Conservation (phyloP, 2,113 vertebrate species). For the Cardinalis cardinalis region DNA sequence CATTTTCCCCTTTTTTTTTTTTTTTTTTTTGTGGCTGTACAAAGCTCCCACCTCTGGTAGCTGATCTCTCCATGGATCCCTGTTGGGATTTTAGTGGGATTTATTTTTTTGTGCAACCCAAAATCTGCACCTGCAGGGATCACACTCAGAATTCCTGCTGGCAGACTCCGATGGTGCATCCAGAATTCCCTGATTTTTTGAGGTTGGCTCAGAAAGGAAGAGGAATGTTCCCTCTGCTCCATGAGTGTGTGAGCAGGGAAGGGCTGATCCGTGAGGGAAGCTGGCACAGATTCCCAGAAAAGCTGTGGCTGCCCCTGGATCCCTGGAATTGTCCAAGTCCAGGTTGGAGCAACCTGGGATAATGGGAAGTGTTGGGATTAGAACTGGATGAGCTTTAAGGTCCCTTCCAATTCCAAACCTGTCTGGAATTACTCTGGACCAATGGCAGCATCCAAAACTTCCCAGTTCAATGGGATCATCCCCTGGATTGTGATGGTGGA, state of each 20-base stretch:
- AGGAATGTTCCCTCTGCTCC: not conserved
- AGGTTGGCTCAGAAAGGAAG: not conserved
- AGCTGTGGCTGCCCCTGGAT: not conserved
- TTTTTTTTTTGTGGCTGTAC: not conserved
- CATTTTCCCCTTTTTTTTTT: too few relatives aligned
- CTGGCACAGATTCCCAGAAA: not conserved
- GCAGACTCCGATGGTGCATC: not conserved
- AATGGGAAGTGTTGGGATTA: not conserved
- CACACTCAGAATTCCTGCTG: not conserved
- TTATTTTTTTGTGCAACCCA: not conserved
- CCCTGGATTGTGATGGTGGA: not conserved
- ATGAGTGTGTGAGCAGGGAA: not conserved
- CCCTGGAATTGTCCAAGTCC: not conserved
- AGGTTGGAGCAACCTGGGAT: not conserved
- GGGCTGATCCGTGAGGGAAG: not conserved
- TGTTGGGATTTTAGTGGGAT: too few relatives aligned
- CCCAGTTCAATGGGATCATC: not conserved
- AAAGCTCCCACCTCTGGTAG: not conserved
- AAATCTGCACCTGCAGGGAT: not conserved
- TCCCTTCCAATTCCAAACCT: not conserved
- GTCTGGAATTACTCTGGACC: not conserved
- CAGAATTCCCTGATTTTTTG: not conserved
- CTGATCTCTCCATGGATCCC: rapidly evolving
- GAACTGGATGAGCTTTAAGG: not conserved
- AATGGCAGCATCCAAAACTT: not conserved